Base-by-base conservation (phyloP, 2,888 invertebrate genomes). In the Archips xylosteana region DNA sequence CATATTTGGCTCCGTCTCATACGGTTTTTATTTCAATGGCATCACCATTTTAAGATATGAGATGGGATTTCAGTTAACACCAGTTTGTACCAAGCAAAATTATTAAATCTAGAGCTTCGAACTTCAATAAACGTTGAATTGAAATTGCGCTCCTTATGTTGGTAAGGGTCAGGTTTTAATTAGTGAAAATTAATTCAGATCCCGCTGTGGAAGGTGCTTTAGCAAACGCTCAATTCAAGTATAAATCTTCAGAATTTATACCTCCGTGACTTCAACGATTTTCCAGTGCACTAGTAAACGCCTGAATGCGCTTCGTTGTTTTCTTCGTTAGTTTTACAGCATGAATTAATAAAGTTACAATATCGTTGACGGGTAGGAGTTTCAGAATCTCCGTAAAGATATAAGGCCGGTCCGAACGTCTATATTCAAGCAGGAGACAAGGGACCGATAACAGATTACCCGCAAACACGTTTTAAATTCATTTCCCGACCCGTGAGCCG, bases 361-460 rank as follows among this genome's bases (percentile, higher is more conserved):
- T 63, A 47, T 63, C 13, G 32, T 63, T 32, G 23, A 34, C 63
- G 45, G 47, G 36, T 47, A 42, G 68, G 82, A 83, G 83, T 83
- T 82, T 83, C 85, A 82, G 88, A 92, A 91, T 92, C 90, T 87
- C 87, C 78, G 83, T 81, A 84, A 81, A 87, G 86, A 91, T 89
- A 89, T 89, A 89, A 85, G 87, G 79, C 82, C 82, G 81, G 85
- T 81, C 85, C 86, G 89, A 89, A 94, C 90, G 92, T 92, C 93
- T 93, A 92, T 92, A 92, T 94, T 91, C 90, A 84, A 86, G 87
- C 86, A 85, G 87, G 92, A 92, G 92, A 93, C 94, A 93, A 92
- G 94, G 93, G 94, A 92, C 94, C 93, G 94, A 93, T 94, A 94
- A 94, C 93, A 94, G 94, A 94, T 94, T 94, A 94, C 94, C 94